phyloP scores from a whole-genome alignment of 2,797 vertebrate genomes.

The Bufotes viridis region DNA sequence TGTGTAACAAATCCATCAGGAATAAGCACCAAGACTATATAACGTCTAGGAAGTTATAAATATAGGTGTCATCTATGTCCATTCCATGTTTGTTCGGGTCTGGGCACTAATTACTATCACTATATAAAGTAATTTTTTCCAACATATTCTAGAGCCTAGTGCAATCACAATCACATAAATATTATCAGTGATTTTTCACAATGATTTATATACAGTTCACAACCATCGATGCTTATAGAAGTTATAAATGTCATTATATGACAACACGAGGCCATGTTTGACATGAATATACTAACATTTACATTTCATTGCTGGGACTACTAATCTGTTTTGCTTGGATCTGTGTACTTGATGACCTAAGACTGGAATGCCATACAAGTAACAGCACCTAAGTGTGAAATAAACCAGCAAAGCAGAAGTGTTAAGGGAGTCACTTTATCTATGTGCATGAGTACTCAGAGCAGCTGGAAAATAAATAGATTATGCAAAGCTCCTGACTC shows the following conservation, averaged over 20 bases:
- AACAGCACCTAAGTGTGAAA: conserved; percentile 56
- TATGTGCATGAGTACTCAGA: conserved; percentile 31
- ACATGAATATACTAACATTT: conserved; percentile 39
- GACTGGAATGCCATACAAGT: conserved; percentile 33
- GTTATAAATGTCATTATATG: neutral
- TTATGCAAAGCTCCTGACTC: conserved; percentile 52
- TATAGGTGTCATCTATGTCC: too few relatives aligned
- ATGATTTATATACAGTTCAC: neutral
- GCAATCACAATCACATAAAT: neutral
- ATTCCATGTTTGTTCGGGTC: too few relatives aligned
- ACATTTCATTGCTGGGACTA: neutral
- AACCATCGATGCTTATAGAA: neutral
- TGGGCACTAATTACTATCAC: too few relatives aligned
- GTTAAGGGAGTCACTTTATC: conserved; percentile 58
- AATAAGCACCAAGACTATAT: too few relatives aligned
- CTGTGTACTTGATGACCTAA: conserved; percentile 33
- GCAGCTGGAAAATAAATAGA: conserved; percentile 60
- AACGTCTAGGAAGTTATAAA: too few relatives aligned
- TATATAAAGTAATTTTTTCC: too few relatives aligned
- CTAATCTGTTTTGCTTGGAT: conserved; percentile 44
- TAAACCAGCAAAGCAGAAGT: conserved; percentile 31
- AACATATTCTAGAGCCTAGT: too few relatives aligned
- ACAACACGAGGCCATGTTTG: neutral
- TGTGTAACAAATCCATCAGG: neutral
- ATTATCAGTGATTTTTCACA: neutral